Evolutionary conservation across 2,888 invertebrate species (phyloP).

Genomic region (Tetanocera ferruginea): DNA sequence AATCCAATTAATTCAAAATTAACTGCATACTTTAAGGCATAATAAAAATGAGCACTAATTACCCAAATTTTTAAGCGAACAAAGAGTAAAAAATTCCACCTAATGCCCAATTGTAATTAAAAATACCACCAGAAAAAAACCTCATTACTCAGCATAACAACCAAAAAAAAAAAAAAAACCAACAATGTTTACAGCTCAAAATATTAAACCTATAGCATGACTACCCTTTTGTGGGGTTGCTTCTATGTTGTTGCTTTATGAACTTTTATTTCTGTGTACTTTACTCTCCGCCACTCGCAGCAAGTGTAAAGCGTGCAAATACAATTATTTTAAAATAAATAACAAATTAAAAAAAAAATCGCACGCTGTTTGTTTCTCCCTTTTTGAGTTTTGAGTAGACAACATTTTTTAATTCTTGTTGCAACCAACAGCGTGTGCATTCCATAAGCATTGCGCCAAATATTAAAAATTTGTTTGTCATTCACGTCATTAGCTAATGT

Average conservation of each 20-base stretch:
- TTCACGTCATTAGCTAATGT: conserved; percentile 27
- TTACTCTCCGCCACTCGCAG: neutral
- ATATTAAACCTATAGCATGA: neutral
- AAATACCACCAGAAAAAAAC: conserved; percentile 1
- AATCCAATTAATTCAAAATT: no score
- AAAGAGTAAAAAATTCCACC: no score
- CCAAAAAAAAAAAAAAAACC: neutral
- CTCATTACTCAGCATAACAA: neutral
- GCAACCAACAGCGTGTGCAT: neutral
- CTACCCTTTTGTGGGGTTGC: neutral
- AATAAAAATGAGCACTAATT: no score
- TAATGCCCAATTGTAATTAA: neutral
- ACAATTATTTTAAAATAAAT: conserved; percentile 26
- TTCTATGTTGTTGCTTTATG: neutral
- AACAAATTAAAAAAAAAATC: conserved; percentile 1
- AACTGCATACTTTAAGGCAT: no score
- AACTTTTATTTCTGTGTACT: neutral
- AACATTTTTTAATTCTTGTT: neutral
- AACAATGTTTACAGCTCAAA: no score
- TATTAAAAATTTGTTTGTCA: neutral
- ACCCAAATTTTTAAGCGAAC: no score
- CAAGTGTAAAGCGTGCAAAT: conserved; percentile 18
- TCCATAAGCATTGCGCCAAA: neutral
- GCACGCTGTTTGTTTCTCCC: neutral
- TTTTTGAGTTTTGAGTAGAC: neutral